phyloP scores from a whole-genome alignment of 2,113 vertebrate species.

The Conger conger region DNA sequence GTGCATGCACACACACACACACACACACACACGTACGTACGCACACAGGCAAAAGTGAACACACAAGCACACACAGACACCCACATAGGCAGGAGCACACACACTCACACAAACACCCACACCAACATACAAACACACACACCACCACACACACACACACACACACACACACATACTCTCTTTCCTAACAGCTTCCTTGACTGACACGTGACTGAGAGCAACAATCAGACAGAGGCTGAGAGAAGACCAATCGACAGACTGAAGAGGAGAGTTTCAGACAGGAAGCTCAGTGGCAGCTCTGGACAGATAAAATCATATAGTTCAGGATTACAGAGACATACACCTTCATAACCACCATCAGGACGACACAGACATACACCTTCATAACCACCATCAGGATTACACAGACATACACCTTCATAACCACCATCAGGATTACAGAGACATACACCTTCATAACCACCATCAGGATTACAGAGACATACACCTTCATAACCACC shows the following conservation, averaged over 20 bases:
- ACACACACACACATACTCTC: slow-evolving; percentile 33
- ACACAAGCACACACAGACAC: neutral
- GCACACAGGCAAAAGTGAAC: neutral
- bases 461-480: too few relatives aligned
- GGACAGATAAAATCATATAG: neutral
- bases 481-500: too few relatives aligned
- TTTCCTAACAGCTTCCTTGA: slow-evolving; percentile 37
- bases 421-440: too few relatives aligned
- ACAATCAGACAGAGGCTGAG: slow-evolving; percentile 26
- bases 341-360: neutral
- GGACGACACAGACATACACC: too few relatives aligned
- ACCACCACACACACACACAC: neutral
- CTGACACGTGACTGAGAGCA: slow-evolving; percentile 51
- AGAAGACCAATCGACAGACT: slow-evolving; percentile 14
- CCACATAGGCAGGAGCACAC: neutral
- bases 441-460: too few relatives aligned
- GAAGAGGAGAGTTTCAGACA: neutral
- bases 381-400: too few relatives aligned
- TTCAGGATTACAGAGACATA: neutral
- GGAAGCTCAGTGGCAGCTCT: neutral
- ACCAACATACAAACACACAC: neutral
- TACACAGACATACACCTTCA: too few relatives aligned
- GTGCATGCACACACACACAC: neutral
- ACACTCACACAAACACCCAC: neutral
- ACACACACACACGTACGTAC: neutral